Conservation (phyloP, 2,888 invertebrate genomes). For the Conops quadrifasciatus region DNA sequence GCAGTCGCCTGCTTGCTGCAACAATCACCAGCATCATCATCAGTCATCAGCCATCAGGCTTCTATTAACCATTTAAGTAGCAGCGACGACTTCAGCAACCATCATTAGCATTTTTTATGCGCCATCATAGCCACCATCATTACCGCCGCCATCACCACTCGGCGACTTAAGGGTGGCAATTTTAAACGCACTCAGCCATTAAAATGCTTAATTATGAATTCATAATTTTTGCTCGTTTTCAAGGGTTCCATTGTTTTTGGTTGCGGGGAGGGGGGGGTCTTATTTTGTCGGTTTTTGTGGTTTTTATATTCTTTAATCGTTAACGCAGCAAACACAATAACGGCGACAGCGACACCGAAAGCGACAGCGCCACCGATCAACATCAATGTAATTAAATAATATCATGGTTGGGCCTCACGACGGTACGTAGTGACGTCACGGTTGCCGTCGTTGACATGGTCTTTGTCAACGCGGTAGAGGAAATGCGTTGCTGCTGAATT, state of each 20-base stretch:
- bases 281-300: not conserved
- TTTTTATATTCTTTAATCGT: slow-evolving; percentile 12
- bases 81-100: slow-evolving; percentile 13
- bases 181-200: slow-evolving; percentile 36
- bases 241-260: not conserved
- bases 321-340: slow-evolving; percentile 2
- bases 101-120: slow-evolving; percentile 34
- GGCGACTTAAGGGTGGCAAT: slow-evolving; percentile 34
- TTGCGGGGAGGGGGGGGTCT: not conserved
- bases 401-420: not conserved
- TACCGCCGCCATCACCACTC: slow-evolving; percentile 27
- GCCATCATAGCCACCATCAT: slow-evolving; percentile 28
- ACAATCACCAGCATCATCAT: not conserved
- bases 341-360: slow-evolving; percentile 3
- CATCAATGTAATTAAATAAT: slow-evolving; percentile 27
- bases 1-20: no score
- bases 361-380: not conserved
- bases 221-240: slow-evolving; percentile 20
- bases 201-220: slow-evolving; percentile 36
- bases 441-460: no score
- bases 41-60: slow-evolving; percentile 21
- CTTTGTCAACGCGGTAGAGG: no score
- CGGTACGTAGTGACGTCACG: not conserved
- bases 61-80: slow-evolving; percentile 14
- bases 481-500: not conserved